These are phyloP conservation scores for Gopherus evgoodei DNA, from an alignment of 2,113 vertebrate genomes.

Conservation along the genomic window DNA sequence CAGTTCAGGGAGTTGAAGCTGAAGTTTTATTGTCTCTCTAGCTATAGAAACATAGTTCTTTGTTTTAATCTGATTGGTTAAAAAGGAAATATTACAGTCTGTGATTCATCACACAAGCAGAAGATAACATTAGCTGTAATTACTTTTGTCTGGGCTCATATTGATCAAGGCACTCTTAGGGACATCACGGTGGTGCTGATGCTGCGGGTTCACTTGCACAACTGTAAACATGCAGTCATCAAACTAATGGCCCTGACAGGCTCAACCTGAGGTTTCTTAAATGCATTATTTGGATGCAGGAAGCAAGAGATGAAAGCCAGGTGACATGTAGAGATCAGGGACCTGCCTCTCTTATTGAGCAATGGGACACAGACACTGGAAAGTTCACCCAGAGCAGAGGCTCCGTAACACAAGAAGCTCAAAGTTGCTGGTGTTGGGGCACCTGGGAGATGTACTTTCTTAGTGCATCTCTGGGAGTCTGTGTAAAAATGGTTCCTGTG, in stretches of 20 bases:
- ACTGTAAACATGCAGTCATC: not conserved
- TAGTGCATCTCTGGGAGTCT: not conserved
- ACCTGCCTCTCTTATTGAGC: not conserved
- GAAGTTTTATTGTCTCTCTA: slow-evolving; percentile 38
- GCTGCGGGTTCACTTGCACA: not conserved
- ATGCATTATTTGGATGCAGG: slow-evolving; percentile 32
- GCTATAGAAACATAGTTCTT: slow-evolving; percentile 20
- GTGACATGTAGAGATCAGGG: slow-evolving; percentile 11
- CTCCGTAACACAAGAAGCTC: not conserved
- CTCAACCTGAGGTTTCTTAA: slow-evolving; percentile 40
- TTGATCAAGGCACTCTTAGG: slow-evolving; percentile 12
- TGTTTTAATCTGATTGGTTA: slow-evolving; percentile 50
- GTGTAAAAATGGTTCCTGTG: not conserved
- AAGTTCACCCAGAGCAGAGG: slow-evolving; percentile 1
- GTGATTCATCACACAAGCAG: slow-evolving; percentile 48
- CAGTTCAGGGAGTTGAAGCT: not conserved
- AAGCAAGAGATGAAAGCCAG: slow-evolving; percentile 33
- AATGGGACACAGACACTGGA: not conserved
- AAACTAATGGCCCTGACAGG: slow-evolving; percentile 27
- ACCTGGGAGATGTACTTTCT: not conserved
- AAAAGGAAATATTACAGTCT: slow-evolving; percentile 31
- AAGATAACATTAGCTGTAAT: slow-evolving; percentile 65
- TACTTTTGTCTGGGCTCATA: slow-evolving; percentile 47
- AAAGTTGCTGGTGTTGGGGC: not conserved
- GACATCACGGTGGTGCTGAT: not conserved